Base-by-base conservation (phyloP, 2,797 vertebrate species). In the Xenentodon cancila region DNA sequence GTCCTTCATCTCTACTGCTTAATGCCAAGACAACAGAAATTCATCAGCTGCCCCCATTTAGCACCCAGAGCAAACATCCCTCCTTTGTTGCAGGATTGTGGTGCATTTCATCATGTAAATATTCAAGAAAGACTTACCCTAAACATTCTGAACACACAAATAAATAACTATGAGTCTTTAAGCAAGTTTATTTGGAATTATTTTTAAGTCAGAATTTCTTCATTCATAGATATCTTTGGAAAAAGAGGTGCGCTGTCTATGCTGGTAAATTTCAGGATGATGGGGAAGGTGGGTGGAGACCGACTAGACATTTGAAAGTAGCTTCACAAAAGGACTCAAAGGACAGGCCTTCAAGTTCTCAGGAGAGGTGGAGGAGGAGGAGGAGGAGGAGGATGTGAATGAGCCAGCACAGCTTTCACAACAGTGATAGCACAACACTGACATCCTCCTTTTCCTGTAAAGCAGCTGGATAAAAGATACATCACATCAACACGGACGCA, bases 361-460 rank as follows among this genome's bases (percentile, higher is more conserved):
- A 48, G 21, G 12, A 9, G 18, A 9, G 37, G 54, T 53, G 68
- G 69, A 30, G 59, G 46, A 46, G 32, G 52, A 80, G 68, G 69
- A 30, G 59, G 46, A 46, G 32, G 52, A 80, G 82, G 73, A 88
- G 88, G 88, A 90, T 79, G 79, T 87, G 85, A 70, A 65, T 80
- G 64, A 76, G 79, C 73, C 75, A 82, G 64, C 63, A 53, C 83
- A 84, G 88, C 84, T 88, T 84, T 88, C 65, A 90, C 77, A 91
- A 90, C 86, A 91, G 87, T 88, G 84, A 91, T 89, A 88, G 84
- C 80, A 86, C 71, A 81, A 55, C 47, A 19, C 64, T 69, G 69
- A 84, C 79, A 84, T 84, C 81, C 87, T 68, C 76, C 64, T 71
- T 56, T 87, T 91, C 88, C 89, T 88, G 84, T 59, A 37, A 71